These are phyloP conservation scores for Euzetes globulus DNA, from an alignment of 2,888 invertebrate species.

Conservation along the genomic window DNA sequence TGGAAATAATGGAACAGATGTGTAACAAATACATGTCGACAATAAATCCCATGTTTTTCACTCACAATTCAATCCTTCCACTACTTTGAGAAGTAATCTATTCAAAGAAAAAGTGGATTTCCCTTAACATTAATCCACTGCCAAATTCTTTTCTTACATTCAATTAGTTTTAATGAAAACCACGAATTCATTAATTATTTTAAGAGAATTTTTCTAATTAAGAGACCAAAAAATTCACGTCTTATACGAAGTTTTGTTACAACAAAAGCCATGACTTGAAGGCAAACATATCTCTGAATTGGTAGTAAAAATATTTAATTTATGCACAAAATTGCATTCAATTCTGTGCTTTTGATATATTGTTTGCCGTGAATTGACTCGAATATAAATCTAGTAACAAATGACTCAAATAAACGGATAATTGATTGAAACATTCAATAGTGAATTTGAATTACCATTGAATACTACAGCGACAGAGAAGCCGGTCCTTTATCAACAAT, in stretches of 20 bases:
- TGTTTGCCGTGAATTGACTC: too few relatives aligned
- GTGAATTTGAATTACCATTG: too few relatives aligned
- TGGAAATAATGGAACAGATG: slow-evolving; percentile 12
- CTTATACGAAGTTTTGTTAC: background rate
- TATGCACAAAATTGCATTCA: too few relatives aligned
- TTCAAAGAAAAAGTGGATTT: background rate
- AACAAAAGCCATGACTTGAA: background rate
- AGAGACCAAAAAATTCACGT: too few relatives aligned
- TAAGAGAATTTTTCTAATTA: background rate
- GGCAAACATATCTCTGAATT: too few relatives aligned
- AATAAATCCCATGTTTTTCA: background rate
- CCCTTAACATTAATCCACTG: background rate
- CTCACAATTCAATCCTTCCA: background rate
- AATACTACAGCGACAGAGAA: too few relatives aligned
- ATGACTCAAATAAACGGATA: too few relatives aligned
- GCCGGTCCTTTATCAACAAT: too few relatives aligned
- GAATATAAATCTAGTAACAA: too few relatives aligned
- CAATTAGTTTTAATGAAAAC: background rate
- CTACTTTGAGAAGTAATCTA: background rate
- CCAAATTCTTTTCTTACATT: background rate
- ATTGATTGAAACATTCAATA: too few relatives aligned
- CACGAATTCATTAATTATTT: background rate
- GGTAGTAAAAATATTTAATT: too few relatives aligned
- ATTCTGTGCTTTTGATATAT: too few relatives aligned
- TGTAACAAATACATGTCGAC: slow-evolving; percentile 11